These are phyloP conservation scores for Clavelina lepadiformis DNA, from an alignment of 23 tunicate species.

Conservation along the genomic window DNA sequence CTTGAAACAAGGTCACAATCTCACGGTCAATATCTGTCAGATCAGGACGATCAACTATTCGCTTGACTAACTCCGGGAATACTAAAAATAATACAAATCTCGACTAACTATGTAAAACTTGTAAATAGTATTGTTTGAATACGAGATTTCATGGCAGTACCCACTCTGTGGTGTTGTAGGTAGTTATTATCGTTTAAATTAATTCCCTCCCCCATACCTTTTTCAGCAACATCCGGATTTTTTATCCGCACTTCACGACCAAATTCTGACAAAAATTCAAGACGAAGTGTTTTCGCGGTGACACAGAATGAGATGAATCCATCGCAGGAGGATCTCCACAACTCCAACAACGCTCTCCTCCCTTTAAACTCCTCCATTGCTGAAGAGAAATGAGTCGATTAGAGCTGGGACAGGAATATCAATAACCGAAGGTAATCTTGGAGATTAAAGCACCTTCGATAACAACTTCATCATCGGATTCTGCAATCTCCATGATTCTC, in stretches of 20 bases:
- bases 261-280: constrained; percentile 64
- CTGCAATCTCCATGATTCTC: constrained; percentile 23
- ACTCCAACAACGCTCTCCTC: constrained; percentile 50
- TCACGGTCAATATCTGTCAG: constrained; percentile 22
- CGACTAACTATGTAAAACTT: neutral
- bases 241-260: constrained; percentile 39
- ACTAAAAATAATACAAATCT: constrained; percentile 28
- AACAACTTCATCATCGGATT: constrained; percentile 16
- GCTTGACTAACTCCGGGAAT: constrained; percentile 78
- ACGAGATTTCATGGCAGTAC: too few relatives aligned
- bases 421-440: neutral
- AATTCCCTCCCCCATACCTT: constrained; percentile 45
- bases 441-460: constrained; percentile 48
- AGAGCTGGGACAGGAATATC: neutral
- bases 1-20: constrained; percentile 81
- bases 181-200: too few relatives aligned
- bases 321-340: constrained; percentile 92
- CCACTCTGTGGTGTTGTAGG: too few relatives aligned
- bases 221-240: constrained; percentile 82
- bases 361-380: constrained; percentile 40
- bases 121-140: neutral
- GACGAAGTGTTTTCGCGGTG: constrained; percentile 52
- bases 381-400: neutral
- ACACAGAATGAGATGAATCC: constrained; percentile 52
- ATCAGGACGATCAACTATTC: constrained; percentile 49